Evolutionary conservation across 2,113 vertebrate genomes (phyloP), one percentile per base, ranked within the genome.

Genomic region (Rhabdomys dilectus): DNA sequence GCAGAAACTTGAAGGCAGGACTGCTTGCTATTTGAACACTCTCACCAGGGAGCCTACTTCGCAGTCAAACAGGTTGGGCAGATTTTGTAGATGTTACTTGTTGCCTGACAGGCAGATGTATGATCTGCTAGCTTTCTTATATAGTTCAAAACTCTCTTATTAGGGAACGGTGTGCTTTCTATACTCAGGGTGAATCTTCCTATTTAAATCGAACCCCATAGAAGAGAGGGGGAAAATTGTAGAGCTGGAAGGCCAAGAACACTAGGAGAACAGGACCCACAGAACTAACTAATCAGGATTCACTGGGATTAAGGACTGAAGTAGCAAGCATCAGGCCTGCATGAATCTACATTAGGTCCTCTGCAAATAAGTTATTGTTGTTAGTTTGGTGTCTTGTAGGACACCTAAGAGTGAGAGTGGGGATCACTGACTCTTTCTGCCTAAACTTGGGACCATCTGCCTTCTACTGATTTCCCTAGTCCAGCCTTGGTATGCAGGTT

Each of bases 281-380:
- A 56, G 36, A n/a, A 22, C 51, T 34, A 81, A 56, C 21, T 58
- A 58, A 58, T 19, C 21, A 24, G 36, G 53, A 21, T 12, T 36
- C 12, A n/a, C 21, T n/a, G 53, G 12, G 36, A 5, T 36, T 12
- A n/a, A 56, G 22, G 36, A 15, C 36, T n/a, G 21, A 58, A 3
- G 53, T 3, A 24, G 36, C 36, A 39, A n/a, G 24, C 51, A 82
- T 3, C 1, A 0, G 12, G 6, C 22, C 21, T 24, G 12, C 17
- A 36, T 22, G 9, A 1, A 19, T 80, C 34, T 81, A 21, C 53
- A 58, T 22, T 22, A 24, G 2, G 36, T 58, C 21, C 78, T 58
- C 51, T n/a, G 8, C 1, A 39, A 58, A 81, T 81, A 58, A 3
- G 9, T n/a, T 56, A 56, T 58, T 53, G 7, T 36, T 36, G 19